Conservation (phyloP, 2,113 vertebrate genomes). For the Hippocampus comes region DNA sequence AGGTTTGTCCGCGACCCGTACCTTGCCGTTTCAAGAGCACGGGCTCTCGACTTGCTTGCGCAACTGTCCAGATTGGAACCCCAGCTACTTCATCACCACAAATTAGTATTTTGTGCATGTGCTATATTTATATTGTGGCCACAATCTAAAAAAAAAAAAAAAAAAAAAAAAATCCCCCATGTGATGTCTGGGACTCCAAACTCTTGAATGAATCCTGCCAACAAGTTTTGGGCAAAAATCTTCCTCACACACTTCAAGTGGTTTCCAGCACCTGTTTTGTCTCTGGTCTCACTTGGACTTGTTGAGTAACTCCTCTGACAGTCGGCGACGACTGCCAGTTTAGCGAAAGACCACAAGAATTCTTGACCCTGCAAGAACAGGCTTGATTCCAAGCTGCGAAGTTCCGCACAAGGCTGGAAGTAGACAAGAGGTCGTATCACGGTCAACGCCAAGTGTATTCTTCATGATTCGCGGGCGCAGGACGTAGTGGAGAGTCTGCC, state of each 20-base stretch:
- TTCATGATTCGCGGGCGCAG: slow-evolving; percentile 57
- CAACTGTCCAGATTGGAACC: neutral
- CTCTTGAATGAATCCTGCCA: slow-evolving; percentile 1
- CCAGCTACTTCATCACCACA: neutral
- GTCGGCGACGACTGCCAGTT: slow-evolving; percentile 31
- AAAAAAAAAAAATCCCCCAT: neutral
- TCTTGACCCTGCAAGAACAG: slow-evolving; percentile 66
- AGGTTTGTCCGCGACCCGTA: neutral
- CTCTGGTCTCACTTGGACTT: slow-evolving; percentile 25
- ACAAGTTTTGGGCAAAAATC: slow-evolving; percentile 23
- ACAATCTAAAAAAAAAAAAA: neutral
- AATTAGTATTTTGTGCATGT: neutral
- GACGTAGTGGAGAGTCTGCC: slow-evolving; percentile 51
- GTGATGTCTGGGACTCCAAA: neutral
- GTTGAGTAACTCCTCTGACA: slow-evolving; percentile 35
- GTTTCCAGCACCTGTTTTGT: slow-evolving; percentile 28
- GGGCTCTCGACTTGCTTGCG: no score
- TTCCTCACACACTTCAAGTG: slow-evolving; percentile 3
- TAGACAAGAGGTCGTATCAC: slow-evolving; percentile 56
- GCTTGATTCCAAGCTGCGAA: slow-evolving; percentile 71
- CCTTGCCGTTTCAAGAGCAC: neutral
- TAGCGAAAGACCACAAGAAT: slow-evolving; percentile 43
- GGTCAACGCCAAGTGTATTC: slow-evolving; percentile 65
- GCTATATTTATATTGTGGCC: neutral
- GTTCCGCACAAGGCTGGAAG: slow-evolving; percentile 70